A percentile compares a stretch with the other conserved stretches of the same genome.
Evolutionary conservation across 1,140 invertebrate species (phyloP).

Genomic region (Lucilia cuprina): DNA sequence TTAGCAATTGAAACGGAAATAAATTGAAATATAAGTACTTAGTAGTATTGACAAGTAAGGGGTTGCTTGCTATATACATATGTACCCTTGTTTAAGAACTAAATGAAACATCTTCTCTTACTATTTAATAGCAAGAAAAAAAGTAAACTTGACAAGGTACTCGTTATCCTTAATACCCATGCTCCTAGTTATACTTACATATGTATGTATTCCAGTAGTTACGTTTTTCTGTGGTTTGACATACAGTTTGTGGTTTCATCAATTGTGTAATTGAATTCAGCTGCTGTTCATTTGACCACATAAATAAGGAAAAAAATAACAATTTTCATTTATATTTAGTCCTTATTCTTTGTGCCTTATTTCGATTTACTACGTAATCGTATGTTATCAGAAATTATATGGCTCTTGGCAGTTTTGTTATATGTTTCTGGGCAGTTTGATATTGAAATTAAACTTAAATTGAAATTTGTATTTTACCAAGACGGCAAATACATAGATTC

Average conservation of each 20-base stretch:
- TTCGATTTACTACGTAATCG: not conserved
- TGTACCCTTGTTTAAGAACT: not conserved
- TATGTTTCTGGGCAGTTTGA: conserved; percentile 8
- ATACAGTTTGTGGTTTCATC: conserved; percentile 13
- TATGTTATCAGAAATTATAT: not conserved
- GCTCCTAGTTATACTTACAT: too few relatives aligned
- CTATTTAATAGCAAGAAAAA: not conserved
- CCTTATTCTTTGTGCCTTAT: not conserved
- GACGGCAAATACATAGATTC: not conserved
- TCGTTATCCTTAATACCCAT: not conserved
- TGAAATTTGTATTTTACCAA: not conserved
- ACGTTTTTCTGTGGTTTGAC: not conserved
- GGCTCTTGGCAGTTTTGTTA: not conserved
- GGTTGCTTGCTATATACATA: not conserved
- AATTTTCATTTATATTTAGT: not conserved
- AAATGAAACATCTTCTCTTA: not conserved
- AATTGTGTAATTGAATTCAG: conserved; percentile 33
- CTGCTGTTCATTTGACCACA: conserved; percentile 27
- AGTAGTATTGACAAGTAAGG: not conserved
- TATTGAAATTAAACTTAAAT: not conserved
- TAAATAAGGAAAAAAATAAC: not conserved
- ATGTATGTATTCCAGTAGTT: not conserved
- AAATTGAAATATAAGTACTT: not conserved
- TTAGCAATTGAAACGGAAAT: not conserved
- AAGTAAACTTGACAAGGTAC: not conserved